These are phyloP conservation scores for Sebastes trivittatus DNA, from an alignment of 2,797 vertebrate species.

Conservation along the genomic window DNA sequence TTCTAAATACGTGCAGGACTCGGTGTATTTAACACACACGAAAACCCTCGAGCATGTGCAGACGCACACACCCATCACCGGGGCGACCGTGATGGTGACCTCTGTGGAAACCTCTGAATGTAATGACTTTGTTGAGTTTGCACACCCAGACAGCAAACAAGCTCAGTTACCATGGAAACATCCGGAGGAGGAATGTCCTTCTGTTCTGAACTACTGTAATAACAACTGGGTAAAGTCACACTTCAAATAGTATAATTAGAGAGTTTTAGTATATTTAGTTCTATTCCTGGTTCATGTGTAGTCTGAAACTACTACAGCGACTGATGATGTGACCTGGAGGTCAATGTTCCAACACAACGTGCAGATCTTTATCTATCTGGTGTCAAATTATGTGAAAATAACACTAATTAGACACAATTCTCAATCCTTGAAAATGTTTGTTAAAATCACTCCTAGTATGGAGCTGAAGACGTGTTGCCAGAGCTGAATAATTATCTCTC, in stretches of 20 bases:
- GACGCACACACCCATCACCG: slow-evolving; percentile 40
- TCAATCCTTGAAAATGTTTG: background rate
- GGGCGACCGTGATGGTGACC: slow-evolving; percentile 41
- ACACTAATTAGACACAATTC: background rate
- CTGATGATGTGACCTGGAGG: background rate
- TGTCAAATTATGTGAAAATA: background rate
- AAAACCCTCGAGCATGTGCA: slow-evolving; percentile 18
- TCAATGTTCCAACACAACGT: background rate
- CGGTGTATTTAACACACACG: background rate
- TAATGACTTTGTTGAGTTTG: slow-evolving; percentile 52
- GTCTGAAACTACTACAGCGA: background rate
- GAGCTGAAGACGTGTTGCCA: background rate
- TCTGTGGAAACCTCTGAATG: slow-evolving; percentile 38
- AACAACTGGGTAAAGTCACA: background rate
- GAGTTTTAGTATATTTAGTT: too few species aligned
- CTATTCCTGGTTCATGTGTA: background rate
- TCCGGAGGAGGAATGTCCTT: slow-evolving; percentile 45
- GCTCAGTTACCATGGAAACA: slow-evolving; percentile 42
- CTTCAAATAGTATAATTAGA: slow-evolving; percentile 1
- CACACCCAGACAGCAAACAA: slow-evolving; percentile 57
- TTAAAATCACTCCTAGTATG: background rate
- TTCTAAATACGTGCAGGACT: background rate
- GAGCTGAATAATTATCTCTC: too few species aligned
- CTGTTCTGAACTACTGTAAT: background rate
- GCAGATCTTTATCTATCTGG: too few species aligned